These are phyloP conservation scores for Orthochromis indermauri DNA, from an alignment of 2,113 vertebrate genomes.

Conservation along the genomic window DNA sequence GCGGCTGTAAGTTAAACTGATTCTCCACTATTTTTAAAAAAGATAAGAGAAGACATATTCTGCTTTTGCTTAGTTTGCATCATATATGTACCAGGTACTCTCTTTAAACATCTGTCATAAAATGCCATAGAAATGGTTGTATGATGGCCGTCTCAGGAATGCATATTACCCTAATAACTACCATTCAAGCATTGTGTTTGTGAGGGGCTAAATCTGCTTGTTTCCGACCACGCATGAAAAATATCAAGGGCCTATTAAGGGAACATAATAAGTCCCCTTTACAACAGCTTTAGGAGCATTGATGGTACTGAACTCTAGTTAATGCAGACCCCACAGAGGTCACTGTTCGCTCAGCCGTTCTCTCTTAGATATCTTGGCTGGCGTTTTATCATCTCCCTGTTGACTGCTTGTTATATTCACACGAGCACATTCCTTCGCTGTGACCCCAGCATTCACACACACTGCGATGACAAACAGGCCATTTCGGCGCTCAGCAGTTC, in stretches of 20 bases:
- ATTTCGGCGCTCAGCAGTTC: slow-evolving; percentile 36
- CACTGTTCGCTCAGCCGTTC: slow-evolving; percentile 3
- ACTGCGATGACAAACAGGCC: slow-evolving; percentile 53
- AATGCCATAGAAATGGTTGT: neutral
- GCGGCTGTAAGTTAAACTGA: slow-evolving; percentile 81
- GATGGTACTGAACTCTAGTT: neutral
- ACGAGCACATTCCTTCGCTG: slow-evolving; percentile 43
- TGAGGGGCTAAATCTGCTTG: neutral
- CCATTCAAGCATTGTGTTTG: neutral
- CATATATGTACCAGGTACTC: neutral
- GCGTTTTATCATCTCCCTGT: slow-evolving; percentile 20
- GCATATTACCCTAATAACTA: neutral
- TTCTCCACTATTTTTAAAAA: neutral
- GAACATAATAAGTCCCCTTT: neutral
- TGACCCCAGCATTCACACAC: slow-evolving; percentile 34
- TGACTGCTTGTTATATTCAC: slow-evolving; percentile 28
- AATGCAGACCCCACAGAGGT: neutral
- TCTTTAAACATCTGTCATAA: neutral
- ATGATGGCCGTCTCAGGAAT: neutral
- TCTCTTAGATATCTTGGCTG: neutral
- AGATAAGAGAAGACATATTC: neutral
- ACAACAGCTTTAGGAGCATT: neutral
- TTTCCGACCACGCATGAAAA: accelerated
- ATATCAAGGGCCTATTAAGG: neutral
- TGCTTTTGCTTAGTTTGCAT: neutral